Evolutionary conservation across 2,888 invertebrate genomes (phyloP).

Genomic region (Plemyria rubiginata): DNA sequence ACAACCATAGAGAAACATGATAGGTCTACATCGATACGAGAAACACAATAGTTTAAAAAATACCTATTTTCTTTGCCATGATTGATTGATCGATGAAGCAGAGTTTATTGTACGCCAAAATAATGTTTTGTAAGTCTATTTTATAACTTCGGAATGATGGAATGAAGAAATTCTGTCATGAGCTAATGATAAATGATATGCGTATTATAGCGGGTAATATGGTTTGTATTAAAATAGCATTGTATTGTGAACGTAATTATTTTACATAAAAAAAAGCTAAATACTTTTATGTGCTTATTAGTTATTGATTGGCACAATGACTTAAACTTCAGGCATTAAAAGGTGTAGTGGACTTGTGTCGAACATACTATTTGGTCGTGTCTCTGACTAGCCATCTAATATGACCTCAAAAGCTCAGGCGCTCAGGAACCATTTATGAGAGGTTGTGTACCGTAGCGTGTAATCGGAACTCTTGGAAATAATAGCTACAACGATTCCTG

Average conservation of each 20-base stretch:
- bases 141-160: slow-evolving; percentile 38
- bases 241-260: slow-evolving; percentile 8
- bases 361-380: too few species aligned
- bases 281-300: slow-evolving; percentile 13
- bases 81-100: slow-evolving; percentile 46
- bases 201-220: slow-evolving; percentile 26
- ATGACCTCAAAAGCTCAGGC: too few species aligned
- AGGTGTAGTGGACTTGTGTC: too few species aligned
- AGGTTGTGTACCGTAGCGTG: too few species aligned
- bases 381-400: too few species aligned
- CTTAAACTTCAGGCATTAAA: too few species aligned
- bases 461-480: too few species aligned
- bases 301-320: not conserved
- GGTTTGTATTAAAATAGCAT: slow-evolving; percentile 21
- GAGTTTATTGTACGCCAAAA: slow-evolving; percentile 41
- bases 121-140: slow-evolving; percentile 39
- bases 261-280: not conserved
- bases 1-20: slow-evolving; percentile 10
- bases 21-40: not conserved
- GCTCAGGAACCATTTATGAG: too few species aligned
- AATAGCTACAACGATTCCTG: too few species aligned
- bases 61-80: slow-evolving; percentile 43
- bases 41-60: slow-evolving; percentile 40
- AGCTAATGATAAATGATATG: slow-evolving; percentile 41
- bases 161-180: slow-evolving; percentile 41